Percentiles rank a stretch among this genome's conserved stretches.
Conservation (phyloP, 1,140 invertebrate species). For the Cardiocondyla obscurior region DNA sequence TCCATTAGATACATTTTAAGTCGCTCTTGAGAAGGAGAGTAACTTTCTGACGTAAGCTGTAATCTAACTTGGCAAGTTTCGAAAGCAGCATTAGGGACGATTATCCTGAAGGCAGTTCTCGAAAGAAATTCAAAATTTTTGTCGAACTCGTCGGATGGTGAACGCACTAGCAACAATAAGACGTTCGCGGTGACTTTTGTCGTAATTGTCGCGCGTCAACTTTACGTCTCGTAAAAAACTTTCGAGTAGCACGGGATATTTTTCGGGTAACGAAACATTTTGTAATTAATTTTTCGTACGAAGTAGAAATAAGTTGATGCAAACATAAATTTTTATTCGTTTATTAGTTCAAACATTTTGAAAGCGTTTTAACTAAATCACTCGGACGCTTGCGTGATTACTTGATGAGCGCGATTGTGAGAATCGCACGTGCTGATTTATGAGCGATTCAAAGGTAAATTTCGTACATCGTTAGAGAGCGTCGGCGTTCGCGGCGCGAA, state of each 20-base stretch:
- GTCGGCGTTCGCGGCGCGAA: not conserved
- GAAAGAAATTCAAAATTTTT: constrained; percentile 64
- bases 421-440: not conserved
- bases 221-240: not conserved
- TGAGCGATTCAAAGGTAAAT: not conserved
- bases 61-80: constrained; percentile 36
- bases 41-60: constrained; percentile 53
- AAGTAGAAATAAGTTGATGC: not conserved
- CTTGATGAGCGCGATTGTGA: not conserved
- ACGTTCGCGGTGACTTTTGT: not conserved
- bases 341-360: too few species aligned
- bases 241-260: not conserved
- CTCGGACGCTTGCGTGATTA: not conserved
- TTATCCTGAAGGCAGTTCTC: constrained; percentile 47
- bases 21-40: constrained; percentile 37
- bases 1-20: constrained; percentile 68
- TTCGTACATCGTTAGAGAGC: not conserved
- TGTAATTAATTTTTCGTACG: not conserved
- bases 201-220: not conserved
- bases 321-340: not conserved
- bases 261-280: not conserved
- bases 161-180: constrained; percentile 46
- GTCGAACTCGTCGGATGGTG: constrained; percentile 53
- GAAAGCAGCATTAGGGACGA: constrained; percentile 52
- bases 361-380: not conserved